A percentile compares a stretch with the other conserved stretches of the same genome.
phyloP scores from a whole-genome alignment of 1,140 invertebrate species.

The Orius insidiosus region DNA sequence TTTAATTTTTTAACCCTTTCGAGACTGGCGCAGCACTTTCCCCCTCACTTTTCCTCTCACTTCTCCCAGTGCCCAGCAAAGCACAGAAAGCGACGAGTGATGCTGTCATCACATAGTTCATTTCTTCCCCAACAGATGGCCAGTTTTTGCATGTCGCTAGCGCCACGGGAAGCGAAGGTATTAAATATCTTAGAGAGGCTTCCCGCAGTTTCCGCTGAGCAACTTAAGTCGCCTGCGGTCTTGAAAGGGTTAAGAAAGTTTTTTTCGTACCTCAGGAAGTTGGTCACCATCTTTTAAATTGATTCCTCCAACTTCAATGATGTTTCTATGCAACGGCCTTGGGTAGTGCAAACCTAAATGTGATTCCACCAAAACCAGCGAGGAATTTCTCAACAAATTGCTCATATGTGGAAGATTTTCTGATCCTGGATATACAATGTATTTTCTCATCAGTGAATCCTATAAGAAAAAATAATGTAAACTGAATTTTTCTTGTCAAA shows the following conservation, averaged over 20 bases:
- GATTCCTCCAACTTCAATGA: slow-evolving; percentile 39
- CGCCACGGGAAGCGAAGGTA: too few species aligned
- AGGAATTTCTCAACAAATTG: slow-evolving; percentile 22
- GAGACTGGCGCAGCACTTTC: neutral
- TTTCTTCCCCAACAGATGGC: too few species aligned
- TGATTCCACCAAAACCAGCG: slow-evolving; percentile 29
- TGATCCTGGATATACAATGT: slow-evolving; percentile 4
- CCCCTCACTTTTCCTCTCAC: neutral
- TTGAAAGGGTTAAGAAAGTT: too few species aligned
- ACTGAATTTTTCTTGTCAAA: too few species aligned
- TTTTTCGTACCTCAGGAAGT: slow-evolving; percentile 11
- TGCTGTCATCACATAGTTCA: too few species aligned
- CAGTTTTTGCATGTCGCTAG: too few species aligned
- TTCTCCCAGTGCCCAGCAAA: too few species aligned
- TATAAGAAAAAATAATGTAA: neutral
- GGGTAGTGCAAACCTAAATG: slow-evolving; percentile 29
- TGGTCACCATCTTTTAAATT: slow-evolving; percentile 16
- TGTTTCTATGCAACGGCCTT: slow-evolving; percentile 31
- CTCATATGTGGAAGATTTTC: slow-evolving; percentile 17
- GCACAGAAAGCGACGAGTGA: too few species aligned
- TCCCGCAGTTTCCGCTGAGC: too few species aligned
- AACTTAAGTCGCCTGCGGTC: too few species aligned
- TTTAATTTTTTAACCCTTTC: neutral
- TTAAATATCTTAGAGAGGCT: too few species aligned
- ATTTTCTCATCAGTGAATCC: slow-evolving; percentile 8